A percentile compares a stretch with the other conserved stretches of the same genome.
Evolutionary conservation across 2,888 invertebrate genomes (phyloP).

Genomic region (Gnatocerus cornutus): DNA sequence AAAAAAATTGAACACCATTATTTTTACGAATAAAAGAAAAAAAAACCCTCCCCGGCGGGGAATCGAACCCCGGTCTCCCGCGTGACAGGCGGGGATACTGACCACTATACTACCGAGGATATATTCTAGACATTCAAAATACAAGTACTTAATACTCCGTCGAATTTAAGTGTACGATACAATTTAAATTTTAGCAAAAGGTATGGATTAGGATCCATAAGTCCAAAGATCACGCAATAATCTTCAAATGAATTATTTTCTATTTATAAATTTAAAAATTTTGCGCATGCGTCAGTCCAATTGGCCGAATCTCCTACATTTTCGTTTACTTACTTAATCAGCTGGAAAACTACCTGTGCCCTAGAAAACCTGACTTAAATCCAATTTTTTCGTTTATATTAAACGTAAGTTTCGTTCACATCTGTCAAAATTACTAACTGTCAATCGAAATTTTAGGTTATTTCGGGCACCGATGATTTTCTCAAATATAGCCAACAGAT

Average conservation of each 20-base stretch:
- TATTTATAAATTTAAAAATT: constrained; percentile 8
- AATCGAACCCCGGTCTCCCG: constrained; percentile 61
- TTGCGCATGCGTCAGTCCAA: constrained; percentile 20
- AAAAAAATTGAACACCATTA: background rate
- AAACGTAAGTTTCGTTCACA: background rate
- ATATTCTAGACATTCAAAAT: too few species aligned
- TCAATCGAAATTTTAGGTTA: constrained; percentile 38
- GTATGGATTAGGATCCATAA: background rate
- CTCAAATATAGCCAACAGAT: constrained; percentile 54
- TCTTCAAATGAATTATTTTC: background rate
- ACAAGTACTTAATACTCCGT: too few species aligned
- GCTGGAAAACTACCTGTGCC: constrained; percentile 7
- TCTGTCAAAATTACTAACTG: background rate
- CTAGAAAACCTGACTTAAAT: constrained; percentile 3
- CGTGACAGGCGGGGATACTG: constrained; percentile 61
- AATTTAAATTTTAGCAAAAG: too few species aligned
- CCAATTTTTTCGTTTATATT: background rate
- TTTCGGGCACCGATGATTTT: constrained; percentile 34
- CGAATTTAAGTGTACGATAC: too few species aligned
- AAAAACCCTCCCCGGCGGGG: constrained; percentile 59
- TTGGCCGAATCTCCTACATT: constrained; percentile 12
- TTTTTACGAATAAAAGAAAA: constrained; percentile 47
- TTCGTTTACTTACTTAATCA: constrained; percentile 43
- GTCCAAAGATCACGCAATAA: constrained; percentile 13
- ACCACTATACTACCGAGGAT: constrained; percentile 62